These are phyloP conservation scores for Temnothorax curvispinosus DNA, from an alignment of 1,140 invertebrate genomes.

Conservation along the genomic window DNA sequence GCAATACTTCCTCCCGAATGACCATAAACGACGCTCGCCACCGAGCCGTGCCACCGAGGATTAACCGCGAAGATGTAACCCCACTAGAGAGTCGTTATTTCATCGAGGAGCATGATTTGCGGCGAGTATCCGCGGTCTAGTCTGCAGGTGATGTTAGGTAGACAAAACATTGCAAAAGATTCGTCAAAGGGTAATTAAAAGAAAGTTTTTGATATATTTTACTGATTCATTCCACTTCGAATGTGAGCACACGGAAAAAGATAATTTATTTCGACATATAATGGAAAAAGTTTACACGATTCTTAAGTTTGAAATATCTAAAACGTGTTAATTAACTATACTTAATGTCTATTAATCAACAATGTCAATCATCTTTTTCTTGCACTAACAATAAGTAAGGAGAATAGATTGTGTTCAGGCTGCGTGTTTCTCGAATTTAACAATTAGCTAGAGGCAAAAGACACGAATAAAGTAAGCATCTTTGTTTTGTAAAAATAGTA, in stretches of 20 bases:
- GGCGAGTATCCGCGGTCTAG: not conserved
- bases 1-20: constrained; percentile 76
- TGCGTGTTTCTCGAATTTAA: constrained; percentile 15
- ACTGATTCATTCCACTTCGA: not conserved
- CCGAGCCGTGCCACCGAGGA: constrained; percentile 28
- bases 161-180: not conserved
- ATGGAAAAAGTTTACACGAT: not conserved
- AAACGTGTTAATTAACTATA: not conserved
- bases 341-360: not conserved
- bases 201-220: not conserved
- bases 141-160: not conserved
- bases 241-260: not conserved
- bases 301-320: not conserved
- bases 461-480: constrained; percentile 26
- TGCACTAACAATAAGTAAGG: not conserved
- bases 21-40: constrained; percentile 61
- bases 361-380: not conserved
- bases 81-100: constrained; percentile 51
- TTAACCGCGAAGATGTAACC: constrained; percentile 63
- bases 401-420: not conserved
- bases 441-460: not conserved
- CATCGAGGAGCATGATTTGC: constrained; percentile 55
- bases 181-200: not conserved
- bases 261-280: not conserved
- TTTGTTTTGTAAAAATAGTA: constrained; percentile 47